Conservation (phyloP, 2,797 vertebrate genomes). For the Scolopax rusticola region DNA sequence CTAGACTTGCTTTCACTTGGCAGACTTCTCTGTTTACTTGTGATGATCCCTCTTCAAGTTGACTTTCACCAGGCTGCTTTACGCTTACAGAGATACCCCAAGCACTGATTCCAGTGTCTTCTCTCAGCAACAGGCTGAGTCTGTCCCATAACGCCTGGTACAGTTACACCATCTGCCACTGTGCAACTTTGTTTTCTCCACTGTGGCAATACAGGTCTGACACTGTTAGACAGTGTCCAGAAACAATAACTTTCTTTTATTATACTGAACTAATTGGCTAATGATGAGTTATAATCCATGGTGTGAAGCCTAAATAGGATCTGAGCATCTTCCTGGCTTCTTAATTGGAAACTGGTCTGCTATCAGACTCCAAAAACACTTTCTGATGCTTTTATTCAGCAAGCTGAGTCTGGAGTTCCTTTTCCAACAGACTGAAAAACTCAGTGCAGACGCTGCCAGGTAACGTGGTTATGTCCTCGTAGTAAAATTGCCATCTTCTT, state of each 20-base stretch:
- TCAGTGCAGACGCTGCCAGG: background rate
- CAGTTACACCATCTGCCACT: background rate
- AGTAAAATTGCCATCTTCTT: background rate
- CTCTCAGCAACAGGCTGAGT: background rate
- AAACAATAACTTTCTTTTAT: background rate
- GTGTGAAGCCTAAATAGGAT: background rate
- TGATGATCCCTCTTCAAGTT: background rate
- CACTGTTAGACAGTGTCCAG: background rate
- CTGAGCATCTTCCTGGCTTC: background rate
- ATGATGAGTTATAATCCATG: background rate
- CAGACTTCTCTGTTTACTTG: background rate
- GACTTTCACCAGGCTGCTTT: background rate
- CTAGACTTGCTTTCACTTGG: background rate
- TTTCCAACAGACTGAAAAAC: background rate
- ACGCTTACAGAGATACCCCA: background rate
- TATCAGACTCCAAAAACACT: background rate
- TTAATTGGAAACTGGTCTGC: background rate
- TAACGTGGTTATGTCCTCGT: background rate
- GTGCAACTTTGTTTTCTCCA: background rate
- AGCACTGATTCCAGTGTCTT: background rate
- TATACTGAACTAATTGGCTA: background rate
- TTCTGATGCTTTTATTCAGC: background rate
- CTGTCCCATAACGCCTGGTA: rapidly evolving
- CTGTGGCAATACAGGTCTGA: no score
- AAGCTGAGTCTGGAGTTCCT: background rate